A percentile compares a stretch with the other conserved stretches of the same genome.
These are phyloP conservation scores for Halictus rubicundus DNA, from an alignment of 1,140 invertebrate genomes.

Conservation along the genomic window DNA sequence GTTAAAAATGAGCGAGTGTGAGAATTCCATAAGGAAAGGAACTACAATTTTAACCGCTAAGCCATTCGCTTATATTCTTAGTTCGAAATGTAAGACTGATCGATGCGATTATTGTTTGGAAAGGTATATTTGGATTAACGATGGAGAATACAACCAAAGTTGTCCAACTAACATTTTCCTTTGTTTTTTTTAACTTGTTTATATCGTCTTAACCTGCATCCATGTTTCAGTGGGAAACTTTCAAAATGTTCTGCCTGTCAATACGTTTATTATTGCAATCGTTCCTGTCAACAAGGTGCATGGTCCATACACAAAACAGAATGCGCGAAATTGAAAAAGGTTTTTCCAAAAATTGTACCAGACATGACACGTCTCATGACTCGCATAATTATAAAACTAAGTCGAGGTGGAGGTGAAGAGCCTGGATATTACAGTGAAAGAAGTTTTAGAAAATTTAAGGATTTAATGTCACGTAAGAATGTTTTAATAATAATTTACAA, in stretches of 20 bases:
- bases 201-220: constrained; percentile 2
- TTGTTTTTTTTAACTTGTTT: constrained; percentile 27
- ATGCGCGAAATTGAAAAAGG: constrained; percentile 86
- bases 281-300: constrained; percentile 86
- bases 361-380: constrained; percentile 88
- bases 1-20: constrained; percentile 47
- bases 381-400: constrained; percentile 86
- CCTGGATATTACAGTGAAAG: constrained; percentile 85
- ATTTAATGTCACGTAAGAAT: constrained; percentile 91
- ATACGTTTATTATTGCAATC: constrained; percentile 90
- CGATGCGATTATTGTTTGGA: constrained; percentile 84
- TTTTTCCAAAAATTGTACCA: constrained; percentile 85
- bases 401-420: constrained; percentile 84
- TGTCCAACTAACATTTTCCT: constrained; percentile 17
- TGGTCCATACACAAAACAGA: constrained; percentile 90
- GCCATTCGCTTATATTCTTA: constrained; percentile 84
- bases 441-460: constrained; percentile 88
- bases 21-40: constrained; percentile 75
- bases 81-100: constrained; percentile 81
- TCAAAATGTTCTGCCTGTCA: constrained; percentile 89
- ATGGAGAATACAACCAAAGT: background rate
- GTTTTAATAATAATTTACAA: background rate
- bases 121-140: constrained; percentile 74
- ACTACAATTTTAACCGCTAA: constrained; percentile 81
- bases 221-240: constrained; percentile 83